phyloP scores from a whole-genome alignment of 2,888 invertebrate species.

The Boloria euphrosyne region DNA sequence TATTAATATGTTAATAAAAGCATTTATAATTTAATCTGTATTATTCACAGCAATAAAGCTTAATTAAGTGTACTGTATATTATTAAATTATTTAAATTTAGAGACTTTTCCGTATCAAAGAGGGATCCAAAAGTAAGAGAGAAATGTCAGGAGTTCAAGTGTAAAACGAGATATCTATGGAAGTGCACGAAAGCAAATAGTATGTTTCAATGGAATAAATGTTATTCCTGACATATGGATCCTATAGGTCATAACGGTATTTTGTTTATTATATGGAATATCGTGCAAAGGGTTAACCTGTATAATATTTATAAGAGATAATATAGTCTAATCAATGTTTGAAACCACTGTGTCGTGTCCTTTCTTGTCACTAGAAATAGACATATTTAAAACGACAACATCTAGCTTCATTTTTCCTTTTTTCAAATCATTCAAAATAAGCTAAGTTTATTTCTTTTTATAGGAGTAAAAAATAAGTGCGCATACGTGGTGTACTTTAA shows the following conservation, averaged over 20 bases:
- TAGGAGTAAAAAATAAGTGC: slow-evolving; percentile 9
- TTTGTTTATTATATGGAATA: slow-evolving; percentile 24
- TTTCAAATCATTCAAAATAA: background rate
- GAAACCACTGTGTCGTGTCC: too few species aligned
- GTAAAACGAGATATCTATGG: slow-evolving; percentile 39
- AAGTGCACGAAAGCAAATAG: slow-evolving; percentile 38
- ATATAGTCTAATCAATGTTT: background rate
- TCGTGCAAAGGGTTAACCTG: slow-evolving; percentile 9
- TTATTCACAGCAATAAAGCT: too few species aligned
- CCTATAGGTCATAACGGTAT: slow-evolving; percentile 37
- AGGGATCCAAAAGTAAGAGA: slow-evolving; percentile 28
- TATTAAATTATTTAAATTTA: slow-evolving; percentile 16
- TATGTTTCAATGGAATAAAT: slow-evolving; percentile 34
- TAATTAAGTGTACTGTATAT: background rate
- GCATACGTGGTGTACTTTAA: slow-evolving; percentile 30
- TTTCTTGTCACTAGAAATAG: too few species aligned
- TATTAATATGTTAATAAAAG: too few species aligned
- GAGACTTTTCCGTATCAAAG: slow-evolving; percentile 27
- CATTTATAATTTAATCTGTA: too few species aligned
- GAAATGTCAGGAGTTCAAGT: slow-evolving; percentile 36
- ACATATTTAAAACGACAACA: background rate
- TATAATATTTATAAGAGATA: background rate
- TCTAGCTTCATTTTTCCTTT: background rate
- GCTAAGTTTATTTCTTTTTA: slow-evolving; percentile 3
- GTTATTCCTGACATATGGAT: slow-evolving; percentile 38